A percentile compares a stretch with the other conserved stretches of the same genome.
phyloP scores from a whole-genome alignment of 2,888 invertebrate genomes.

The Nomada fabriciana region DNA sequence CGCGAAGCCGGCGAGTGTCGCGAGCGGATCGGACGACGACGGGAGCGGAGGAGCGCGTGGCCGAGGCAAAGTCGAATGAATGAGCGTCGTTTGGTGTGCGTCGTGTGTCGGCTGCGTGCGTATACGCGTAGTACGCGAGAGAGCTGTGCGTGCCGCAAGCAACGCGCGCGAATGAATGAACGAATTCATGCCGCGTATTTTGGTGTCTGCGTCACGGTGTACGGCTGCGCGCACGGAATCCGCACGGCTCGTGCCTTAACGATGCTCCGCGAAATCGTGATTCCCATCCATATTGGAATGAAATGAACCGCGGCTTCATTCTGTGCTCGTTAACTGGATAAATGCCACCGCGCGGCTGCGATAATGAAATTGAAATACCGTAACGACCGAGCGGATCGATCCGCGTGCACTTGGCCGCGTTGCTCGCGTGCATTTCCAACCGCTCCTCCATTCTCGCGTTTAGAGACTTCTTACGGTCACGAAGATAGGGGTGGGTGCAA shows the following conservation, averaged over 20 bases:
- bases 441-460: not conserved
- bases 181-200: conserved; percentile 58
- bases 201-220: conserved; percentile 29
- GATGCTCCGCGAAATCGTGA: conserved; percentile 44
- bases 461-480: not conserved
- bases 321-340: conserved; percentile 13
- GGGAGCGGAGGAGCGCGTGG: conserved; percentile 5
- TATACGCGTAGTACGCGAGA: conserved; percentile 11
- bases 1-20: not conserved
- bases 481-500: not conserved
- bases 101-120: conserved; percentile 2
- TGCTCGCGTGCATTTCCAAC: too few species aligned
- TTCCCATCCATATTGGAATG: conserved; percentile 9
- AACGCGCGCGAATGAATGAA: conserved; percentile 39
- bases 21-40: not conserved
- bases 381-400: not conserved
- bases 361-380: not conserved
- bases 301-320: conserved; percentile 11
- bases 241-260: conserved; percentile 38
- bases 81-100: not conserved
- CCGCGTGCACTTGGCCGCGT: not conserved
- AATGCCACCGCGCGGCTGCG: not conserved
- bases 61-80: conserved; percentile 13
- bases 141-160: conserved; percentile 21
- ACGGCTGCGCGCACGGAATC: not conserved